These are phyloP conservation scores for Odontophorus gujanensis DNA, from an alignment of 2,113 vertebrate species.

Conservation along the genomic window DNA sequence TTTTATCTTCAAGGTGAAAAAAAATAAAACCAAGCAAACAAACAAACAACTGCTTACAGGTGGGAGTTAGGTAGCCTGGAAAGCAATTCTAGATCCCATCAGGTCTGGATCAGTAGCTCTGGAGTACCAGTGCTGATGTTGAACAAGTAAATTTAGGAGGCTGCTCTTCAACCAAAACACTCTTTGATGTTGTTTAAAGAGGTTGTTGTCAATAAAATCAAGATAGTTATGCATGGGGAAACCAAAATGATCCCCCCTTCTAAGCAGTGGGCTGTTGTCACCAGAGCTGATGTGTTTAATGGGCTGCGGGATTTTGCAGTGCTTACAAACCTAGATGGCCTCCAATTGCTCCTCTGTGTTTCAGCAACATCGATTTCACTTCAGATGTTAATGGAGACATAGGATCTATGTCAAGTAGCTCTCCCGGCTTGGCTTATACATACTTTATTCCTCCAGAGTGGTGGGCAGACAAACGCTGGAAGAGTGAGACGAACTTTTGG, in stretches of 20 bases:
- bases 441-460: constrained; percentile 74
- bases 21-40: background rate
- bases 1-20: background rate
- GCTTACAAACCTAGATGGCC: background rate
- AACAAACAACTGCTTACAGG: background rate
- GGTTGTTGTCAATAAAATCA: background rate
- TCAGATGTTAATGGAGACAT: fast-evolving
- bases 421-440: background rate
- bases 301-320: background rate
- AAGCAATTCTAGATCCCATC: background rate
- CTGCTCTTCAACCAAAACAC: background rate
- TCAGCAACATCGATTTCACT: background rate
- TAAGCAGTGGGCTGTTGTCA: background rate
- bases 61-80: background rate
- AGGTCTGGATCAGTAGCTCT: background rate
- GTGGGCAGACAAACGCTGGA: constrained; percentile 87
- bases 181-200: background rate
- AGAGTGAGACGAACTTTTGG: constrained; percentile 86
- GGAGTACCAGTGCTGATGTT: fast-evolving
- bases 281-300: background rate
- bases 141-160: background rate
- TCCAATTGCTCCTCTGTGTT: background rate
- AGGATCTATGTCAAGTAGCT: background rate
- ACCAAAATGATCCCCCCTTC: background rate
- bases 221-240: background rate